Evolutionary conservation across 1,140 invertebrate genomes (phyloP).

Genomic region (Oedothorax gibbosus): DNA sequence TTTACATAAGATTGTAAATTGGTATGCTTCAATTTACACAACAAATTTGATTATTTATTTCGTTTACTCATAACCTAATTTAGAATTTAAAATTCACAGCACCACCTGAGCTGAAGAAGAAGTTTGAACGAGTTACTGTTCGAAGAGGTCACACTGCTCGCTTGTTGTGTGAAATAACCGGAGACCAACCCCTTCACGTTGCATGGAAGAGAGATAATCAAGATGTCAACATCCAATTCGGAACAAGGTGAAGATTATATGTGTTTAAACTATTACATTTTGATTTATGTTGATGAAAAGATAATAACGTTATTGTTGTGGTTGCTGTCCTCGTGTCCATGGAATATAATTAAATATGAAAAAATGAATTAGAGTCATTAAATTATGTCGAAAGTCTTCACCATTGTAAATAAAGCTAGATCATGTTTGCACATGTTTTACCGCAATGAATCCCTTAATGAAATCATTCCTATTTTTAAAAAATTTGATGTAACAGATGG

Average conservation of each 20-base stretch:
- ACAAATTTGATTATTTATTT: too few relatives aligned
- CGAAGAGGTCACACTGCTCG: slow-evolving; percentile 90
- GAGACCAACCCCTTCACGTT: slow-evolving; percentile 95
- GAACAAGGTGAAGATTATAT: slow-evolving; percentile 14
- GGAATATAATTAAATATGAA: background rate
- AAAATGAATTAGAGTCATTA: too few relatives aligned
- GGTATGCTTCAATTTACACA: too few relatives aligned
- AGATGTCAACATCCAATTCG: slow-evolving; percentile 51
- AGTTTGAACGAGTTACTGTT: slow-evolving; percentile 91
- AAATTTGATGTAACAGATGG: too few relatives aligned
- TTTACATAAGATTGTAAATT: too few relatives aligned
- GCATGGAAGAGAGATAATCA: slow-evolving; percentile 76
- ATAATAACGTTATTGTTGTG: background rate
- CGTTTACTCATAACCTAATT: background rate
- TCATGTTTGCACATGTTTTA: too few relatives aligned
- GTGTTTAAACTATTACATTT: background rate
- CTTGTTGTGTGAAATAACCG: slow-evolving; percentile 92
- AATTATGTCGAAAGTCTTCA: too few relatives aligned
- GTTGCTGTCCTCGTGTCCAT: too few relatives aligned
- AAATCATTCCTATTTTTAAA: too few relatives aligned
- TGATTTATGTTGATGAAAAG: background rate
- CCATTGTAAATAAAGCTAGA: too few relatives aligned
- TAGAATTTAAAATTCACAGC: slow-evolving; percentile 72
- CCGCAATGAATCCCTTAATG: too few relatives aligned
- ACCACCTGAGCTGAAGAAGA: slow-evolving; percentile 94